Evolutionary conservation across 1,140 invertebrate genomes (phyloP).

Genomic region (Drosophila melanogaster): DNA sequence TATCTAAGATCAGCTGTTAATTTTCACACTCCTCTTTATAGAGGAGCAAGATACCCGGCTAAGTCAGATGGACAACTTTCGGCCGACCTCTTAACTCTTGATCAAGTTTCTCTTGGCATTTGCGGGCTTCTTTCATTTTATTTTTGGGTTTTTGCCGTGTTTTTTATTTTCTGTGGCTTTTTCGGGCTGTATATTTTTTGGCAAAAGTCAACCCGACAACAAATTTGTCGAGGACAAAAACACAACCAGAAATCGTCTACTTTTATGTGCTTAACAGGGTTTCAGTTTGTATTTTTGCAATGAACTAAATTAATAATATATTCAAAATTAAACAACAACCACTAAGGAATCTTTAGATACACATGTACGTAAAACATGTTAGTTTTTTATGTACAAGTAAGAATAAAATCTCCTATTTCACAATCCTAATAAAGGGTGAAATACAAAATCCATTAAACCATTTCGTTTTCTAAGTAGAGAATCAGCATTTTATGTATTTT

Average conservation of each 20-base stretch:
- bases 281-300: slow-evolving; percentile 49
- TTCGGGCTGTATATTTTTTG: slow-evolving; percentile 46
- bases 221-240: slow-evolving; percentile 61
- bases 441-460: too few species aligned
- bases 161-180: slow-evolving; percentile 35
- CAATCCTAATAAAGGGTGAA: too few species aligned
- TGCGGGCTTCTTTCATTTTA: slow-evolving; percentile 60
- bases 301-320: neutral
- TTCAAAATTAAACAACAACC: too few species aligned
- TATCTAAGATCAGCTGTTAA: slow-evolving; percentile 53
- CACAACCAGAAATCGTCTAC: slow-evolving; percentile 42
- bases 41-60: slow-evolving; percentile 55
- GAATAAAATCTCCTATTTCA: neutral
- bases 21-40: slow-evolving; percentile 60
- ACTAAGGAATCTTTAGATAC: too few species aligned
- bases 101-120: slow-evolving; percentile 75
- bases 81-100: slow-evolving; percentile 67
- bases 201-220: slow-evolving; percentile 70
- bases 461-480: too few species aligned
- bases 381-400: neutral
- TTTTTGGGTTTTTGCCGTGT: slow-evolving; percentile 35
- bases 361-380: too few species aligned
- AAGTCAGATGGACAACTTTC: slow-evolving; percentile 54
- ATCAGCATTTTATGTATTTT: too few species aligned
- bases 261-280: slow-evolving; percentile 68